Evolutionary conservation across 2,888 invertebrate genomes (phyloP).

Genomic region (Amphiduros pacificus): DNA sequence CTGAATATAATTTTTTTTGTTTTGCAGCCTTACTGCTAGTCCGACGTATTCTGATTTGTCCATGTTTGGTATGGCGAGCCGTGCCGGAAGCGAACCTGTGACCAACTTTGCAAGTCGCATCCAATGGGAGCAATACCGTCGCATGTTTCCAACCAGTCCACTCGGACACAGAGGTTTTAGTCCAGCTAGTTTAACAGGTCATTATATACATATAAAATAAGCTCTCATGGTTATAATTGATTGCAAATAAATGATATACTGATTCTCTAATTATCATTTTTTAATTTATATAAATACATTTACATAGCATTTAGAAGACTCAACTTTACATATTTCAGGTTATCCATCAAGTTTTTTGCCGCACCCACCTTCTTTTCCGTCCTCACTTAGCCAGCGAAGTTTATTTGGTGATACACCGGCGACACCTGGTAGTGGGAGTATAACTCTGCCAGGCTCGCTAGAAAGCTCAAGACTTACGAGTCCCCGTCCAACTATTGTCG

Average conservation of each 20-base stretch:
- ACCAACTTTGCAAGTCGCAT: conserved; percentile 52
- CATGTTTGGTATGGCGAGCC: conserved; percentile 43
- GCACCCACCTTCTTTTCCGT: conserved; percentile 63
- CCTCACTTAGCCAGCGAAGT: conserved; percentile 43
- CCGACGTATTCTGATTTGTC: conserved; percentile 48
- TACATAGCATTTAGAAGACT: too few relatives aligned
- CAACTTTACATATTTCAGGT: too few relatives aligned
- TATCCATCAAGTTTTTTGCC: conserved; percentile 14
- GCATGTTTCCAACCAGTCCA: conserved; percentile 41
- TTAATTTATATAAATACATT: too few relatives aligned
- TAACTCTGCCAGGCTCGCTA: conserved; percentile 83
- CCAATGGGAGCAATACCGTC: conserved; percentile 53
- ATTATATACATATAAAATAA: too few relatives aligned
- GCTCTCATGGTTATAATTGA: too few relatives aligned
- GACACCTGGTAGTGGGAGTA: conserved; percentile 75
- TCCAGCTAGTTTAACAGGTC: too few relatives aligned
- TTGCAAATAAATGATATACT: too few relatives aligned
- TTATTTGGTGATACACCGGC: conserved; percentile 64
- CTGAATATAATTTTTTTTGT: neutral
- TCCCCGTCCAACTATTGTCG: conserved; percentile 64
- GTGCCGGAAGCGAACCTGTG: conserved; percentile 37
- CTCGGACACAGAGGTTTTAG: conserved; percentile 43
- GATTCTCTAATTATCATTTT: too few relatives aligned
- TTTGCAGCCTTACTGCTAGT: conserved; percentile 15
- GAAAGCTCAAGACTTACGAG: conserved; percentile 79